Base-by-base conservation (phyloP, 2,888 invertebrate species). In the Leptinotarsa juncta region DNA sequence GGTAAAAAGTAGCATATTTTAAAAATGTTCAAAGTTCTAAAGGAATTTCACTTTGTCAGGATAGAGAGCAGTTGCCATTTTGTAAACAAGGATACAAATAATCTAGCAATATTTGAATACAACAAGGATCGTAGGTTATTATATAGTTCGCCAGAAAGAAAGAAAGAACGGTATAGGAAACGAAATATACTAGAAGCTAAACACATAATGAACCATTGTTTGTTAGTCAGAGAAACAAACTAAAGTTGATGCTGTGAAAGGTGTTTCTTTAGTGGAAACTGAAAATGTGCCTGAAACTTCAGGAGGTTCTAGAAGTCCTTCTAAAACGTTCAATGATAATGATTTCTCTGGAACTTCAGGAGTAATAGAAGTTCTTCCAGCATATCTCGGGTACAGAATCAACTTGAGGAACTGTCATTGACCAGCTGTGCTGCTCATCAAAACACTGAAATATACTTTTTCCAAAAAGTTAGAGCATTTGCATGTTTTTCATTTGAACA, bases 131-230 rank as follows among this genome's bases (percentile, higher is more conserved):
- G 14, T 53, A 53, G 5, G 3, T 18, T 53, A 18, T 53, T 16
- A 53, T 53, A 53, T 53, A 53, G n/a, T 53, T 53, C 53, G 16
- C 53, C 53, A 53, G 53, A 53, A 16, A 53, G 53, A 53, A 53
- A 51, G 5, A 51, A 51, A 53, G n/a, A 16, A 53, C 14, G 53
- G 53, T 53, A 53, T 53, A 53, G 53, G 53, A 53, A 53, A 53
- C n/a, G 53, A 53, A 53, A 53, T 16, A 53, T 53, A 53, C 18
- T 53, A 53, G 53, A 53, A 16, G 16, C 18, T 5, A 53, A 16
- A 53, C 50, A 50, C 12, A 3, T 50, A 15, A 50, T 50, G 50
- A 50, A 50, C 50, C 12, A 50, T 50, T 50, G 50, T 50, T 7
- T 3, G 4, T 50, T 50, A 15, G 50, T 50, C 10, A 50, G 50